These are phyloP conservation scores for Cylas formicarius DNA, from an alignment of 1,140 invertebrate genomes.

Conservation along the genomic window DNA sequence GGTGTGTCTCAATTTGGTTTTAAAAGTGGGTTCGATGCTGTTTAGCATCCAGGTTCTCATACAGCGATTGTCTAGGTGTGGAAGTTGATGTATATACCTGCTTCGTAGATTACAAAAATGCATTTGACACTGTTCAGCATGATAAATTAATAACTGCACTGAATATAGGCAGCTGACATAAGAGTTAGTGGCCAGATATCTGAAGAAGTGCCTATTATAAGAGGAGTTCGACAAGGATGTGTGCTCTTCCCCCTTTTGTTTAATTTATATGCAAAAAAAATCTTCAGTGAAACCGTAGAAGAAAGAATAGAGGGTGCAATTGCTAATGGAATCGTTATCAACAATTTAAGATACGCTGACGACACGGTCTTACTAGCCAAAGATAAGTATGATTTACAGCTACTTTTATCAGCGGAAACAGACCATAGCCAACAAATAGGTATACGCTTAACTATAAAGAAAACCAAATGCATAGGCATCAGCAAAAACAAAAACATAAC, in stretches of 20 bases:
- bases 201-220: constrained; percentile 1
- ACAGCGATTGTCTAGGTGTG: no score
- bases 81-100: no score
- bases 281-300: background rate
- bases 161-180: background rate
- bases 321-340: no score
- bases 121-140: constrained; percentile 1
- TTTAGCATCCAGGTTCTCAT: no score
- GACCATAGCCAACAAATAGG: no score
- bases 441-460: no score
- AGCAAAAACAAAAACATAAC: no score
- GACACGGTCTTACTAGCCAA: no score
- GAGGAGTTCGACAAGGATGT: constrained; percentile 2
- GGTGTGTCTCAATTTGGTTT: background rate
- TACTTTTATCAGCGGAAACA: no score
- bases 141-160: background rate
- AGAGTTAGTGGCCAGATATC: background rate
- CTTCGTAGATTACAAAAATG: background rate
- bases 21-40: background rate
- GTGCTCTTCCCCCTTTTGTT: constrained; percentile 2
- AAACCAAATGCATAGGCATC: no score
- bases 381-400: no score
- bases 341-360: no score
- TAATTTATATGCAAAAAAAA: constrained; percentile 2
- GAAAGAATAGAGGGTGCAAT: background rate